Evolutionary conservation across 2,888 invertebrate genomes (phyloP), one percentile per base, ranked within the genome.

Genomic region (Drosophila kambysellisi): DNA sequence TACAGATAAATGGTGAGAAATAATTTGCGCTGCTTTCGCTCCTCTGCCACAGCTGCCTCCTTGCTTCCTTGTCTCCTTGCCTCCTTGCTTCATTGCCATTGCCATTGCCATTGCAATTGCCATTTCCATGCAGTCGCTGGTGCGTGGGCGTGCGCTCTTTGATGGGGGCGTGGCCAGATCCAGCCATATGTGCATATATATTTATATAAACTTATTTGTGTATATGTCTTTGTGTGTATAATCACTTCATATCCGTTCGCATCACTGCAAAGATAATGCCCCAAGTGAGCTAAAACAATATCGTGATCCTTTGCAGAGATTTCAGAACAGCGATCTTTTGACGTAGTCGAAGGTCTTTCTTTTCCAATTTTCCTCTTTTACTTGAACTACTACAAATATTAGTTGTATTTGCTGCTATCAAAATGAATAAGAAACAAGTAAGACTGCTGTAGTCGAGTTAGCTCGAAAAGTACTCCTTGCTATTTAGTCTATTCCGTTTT

Each of bases 1-100:
- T 90, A 89, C 90, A 89, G 91, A 91, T 91, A 90, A 91, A 91
- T 91, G 91, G 91, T 91, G 91, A 91, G 90, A 90, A 91, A 90
- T 89, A 88, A 90, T 90, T 88, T 90, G 89, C 89, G 85, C 89
- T 85, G 88, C 81, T 76, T 74, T 88, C 60, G 84, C 79, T 74
- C 61, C 68, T 68, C 68, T 51, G 67, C 25, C 25, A 25, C 25
- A 25, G 25, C 25, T 25, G 25, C 64, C 39, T 35, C 20, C 20
- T 30, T 17, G 4, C 51, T 39, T 20, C 43, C 9, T 59, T 35
- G n/a, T 48, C 35, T 25, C 25, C 25, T 25, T 25, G 25, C 64
- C 39, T 35, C 29, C 20, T 30, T 17, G 4, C 51, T 43, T 20
- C 43, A 12, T 59, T 35, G n/a, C 52, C 35, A 15, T 43, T 57